Evolutionary conservation across 2,113 vertebrate genomes (phyloP), one percentile per base, ranked within the genome.

Genomic region (Channa argus): DNA sequence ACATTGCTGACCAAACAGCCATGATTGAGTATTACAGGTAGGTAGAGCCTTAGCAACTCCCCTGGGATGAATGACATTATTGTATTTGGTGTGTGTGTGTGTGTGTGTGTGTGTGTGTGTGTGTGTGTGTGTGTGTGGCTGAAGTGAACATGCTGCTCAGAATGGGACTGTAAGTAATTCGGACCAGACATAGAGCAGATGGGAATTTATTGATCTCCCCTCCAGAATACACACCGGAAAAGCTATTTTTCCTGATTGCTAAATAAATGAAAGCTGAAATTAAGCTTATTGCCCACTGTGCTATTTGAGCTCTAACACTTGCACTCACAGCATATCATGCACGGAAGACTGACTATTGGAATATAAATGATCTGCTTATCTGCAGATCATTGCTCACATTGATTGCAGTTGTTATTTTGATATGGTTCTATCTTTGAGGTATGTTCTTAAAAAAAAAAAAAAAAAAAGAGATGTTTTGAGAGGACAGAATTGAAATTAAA

Each of bases 1-100:
- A 45, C 43, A 83, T 96, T 5, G 93, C 96, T 0, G 45, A 89
- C 43, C 83, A 94, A 51, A 88, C 93, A 1, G 86, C 90, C 78
- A 92, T 85, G 1, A 24, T 95, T 1, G 98, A 98, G 84, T 94
- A 97, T 80, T 98, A 97, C 88, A 96, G 97, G 97, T 98, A 86
- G 64, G 84, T 36, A 74, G 71, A 55, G 63, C 43, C 39, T 39
- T 8, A 49, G 1, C 36, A 61, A 4, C 49, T 8, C 4, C 68
- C 63, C 37, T 41, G 2, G 7, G 11, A n/a, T 47, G 44, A 51
- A 74, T 14, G 43, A 54, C 13, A 34, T 63, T 7, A 37, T 62
- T 80, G 66, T n/a, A 53, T 51, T 69, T 56, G 1, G 11, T 76
- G 44, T 74, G 70, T 61, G 52, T 67, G 46, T 52, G 44, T 36